Evolutionary conservation across 2,797 vertebrate genomes (phyloP).

Genomic region (Acanthornis magna): DNA sequence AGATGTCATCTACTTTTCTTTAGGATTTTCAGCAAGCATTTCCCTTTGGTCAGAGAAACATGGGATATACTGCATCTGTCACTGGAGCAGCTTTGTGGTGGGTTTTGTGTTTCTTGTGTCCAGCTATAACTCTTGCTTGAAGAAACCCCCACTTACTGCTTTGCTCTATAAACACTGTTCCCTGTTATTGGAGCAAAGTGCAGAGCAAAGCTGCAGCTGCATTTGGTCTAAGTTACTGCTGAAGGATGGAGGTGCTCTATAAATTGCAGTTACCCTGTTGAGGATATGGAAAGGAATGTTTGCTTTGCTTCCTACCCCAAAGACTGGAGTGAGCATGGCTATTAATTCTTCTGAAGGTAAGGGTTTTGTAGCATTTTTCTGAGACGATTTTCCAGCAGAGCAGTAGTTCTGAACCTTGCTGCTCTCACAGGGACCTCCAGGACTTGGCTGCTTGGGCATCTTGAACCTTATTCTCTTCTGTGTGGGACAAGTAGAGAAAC

Average conservation of each 20-base stretch:
- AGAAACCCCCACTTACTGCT: neutral
- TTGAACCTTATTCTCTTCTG: neutral
- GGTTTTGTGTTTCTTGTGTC: neutral
- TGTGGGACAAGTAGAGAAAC: neutral
- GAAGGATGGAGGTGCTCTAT: neutral
- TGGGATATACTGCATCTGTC: neutral
- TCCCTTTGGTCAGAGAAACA: neutral
- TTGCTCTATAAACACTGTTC: neutral
- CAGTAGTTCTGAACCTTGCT: neutral
- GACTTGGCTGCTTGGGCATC: neutral
- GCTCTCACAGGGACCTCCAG: neutral
- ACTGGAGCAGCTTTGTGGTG: neutral
- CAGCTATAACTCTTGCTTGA: neutral
- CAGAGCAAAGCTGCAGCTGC: neutral
- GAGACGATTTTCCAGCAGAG: neutral
- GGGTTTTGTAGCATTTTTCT: neutral
- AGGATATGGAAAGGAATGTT: neutral
- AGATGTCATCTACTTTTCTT: neutral
- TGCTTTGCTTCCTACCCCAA: neutral
- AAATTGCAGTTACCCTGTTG: neutral
- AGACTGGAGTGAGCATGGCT: neutral
- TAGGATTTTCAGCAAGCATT: neutral
- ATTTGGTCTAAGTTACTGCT: neutral
- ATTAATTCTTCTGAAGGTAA: neutral
- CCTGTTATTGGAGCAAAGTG: neutral